A percentile compares a stretch with the other conserved stretches of the same genome.
Conservation (phyloP, 1,140 invertebrate genomes). For the Meloidogyne chitwoodi region DNA sequence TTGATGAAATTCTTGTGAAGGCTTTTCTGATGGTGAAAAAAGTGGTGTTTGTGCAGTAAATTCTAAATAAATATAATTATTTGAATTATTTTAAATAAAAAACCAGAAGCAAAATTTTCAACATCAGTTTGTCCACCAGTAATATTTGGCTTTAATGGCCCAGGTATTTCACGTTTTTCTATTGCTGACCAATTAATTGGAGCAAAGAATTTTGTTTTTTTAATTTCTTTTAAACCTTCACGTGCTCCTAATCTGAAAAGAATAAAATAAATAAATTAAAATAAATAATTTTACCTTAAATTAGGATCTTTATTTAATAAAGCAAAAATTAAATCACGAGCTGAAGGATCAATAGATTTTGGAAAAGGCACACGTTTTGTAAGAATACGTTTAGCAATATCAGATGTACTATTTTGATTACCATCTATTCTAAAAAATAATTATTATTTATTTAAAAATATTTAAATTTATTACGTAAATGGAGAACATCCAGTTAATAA, state of each 20-base stretch:
- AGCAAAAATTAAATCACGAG: constrained; percentile 70
- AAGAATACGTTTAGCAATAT: constrained; percentile 83
- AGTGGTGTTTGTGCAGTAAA: constrained; percentile 83
- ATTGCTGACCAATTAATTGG: constrained; percentile 75
- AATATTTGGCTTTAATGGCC: constrained; percentile 78
- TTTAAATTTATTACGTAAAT: constrained; percentile 68
- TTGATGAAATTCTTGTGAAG: constrained; percentile 70
- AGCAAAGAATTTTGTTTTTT: constrained; percentile 78
- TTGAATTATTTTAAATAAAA: neutral
- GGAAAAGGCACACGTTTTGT: constrained; percentile 80
- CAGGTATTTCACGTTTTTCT: constrained; percentile 70
- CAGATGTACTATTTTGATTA: constrained; percentile 82
- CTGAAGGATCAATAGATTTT: constrained; percentile 67
- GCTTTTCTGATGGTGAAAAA: constrained; percentile 82
- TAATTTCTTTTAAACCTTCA: constrained; percentile 75
- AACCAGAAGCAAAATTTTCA: constrained; percentile 21
- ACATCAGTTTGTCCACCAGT: constrained; percentile 66
- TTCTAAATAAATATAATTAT: constrained; percentile 66
- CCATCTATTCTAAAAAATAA: constrained; percentile 70
- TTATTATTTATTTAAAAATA: too few species aligned
- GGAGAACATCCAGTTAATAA: constrained; percentile 91
- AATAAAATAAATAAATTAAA: neutral
- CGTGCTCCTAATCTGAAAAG: constrained; percentile 73
- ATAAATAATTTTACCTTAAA: neutral
- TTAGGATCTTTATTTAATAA: constrained; percentile 82